Percentiles rank a stretch among this genome's conserved stretches.
phyloP scores from a whole-genome alignment of 2,888 invertebrate species.

The Allophyes oxyacanthae region DNA sequence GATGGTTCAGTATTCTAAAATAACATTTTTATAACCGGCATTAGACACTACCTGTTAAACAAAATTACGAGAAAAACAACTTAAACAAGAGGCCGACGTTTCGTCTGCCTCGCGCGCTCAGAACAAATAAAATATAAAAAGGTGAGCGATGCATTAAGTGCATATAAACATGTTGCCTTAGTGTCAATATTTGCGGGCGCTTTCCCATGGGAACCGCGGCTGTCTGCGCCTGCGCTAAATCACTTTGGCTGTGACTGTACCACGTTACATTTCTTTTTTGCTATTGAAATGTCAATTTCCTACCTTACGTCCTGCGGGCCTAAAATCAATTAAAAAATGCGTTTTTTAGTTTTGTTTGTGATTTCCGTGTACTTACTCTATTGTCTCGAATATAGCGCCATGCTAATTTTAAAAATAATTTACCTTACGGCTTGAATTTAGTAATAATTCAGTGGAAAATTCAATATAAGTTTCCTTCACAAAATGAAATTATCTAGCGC shows the following conservation, averaged over 20 bases:
- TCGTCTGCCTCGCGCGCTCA: conserved; percentile 83
- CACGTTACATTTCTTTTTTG: conserved; percentile 79
- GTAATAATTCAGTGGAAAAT: neutral
- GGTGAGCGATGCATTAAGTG: conserved; percentile 88
- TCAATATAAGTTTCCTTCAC: conserved; percentile 10
- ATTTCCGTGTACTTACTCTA: conserved; percentile 1
- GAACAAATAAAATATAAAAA: conserved; percentile 88
- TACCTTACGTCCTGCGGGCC: conserved; percentile 57
- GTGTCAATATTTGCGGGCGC: conserved; percentile 88
- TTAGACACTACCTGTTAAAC: conserved; percentile 84
- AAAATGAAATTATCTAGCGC: conserved; percentile 8
- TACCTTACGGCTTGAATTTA: neutral
- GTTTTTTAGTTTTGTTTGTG: conserved; percentile 53
- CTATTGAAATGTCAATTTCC: conserved; percentile 85
- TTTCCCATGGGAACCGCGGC: conserved; percentile 87
- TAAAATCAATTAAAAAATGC: conserved; percentile 75
- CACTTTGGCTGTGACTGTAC: conserved; percentile 72
- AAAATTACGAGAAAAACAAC: conserved; percentile 84
- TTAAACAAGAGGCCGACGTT: conserved; percentile 82
- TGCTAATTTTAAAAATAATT: conserved; percentile 5
- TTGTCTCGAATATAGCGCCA: conserved; percentile 15
- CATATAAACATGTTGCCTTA: conserved; percentile 88
- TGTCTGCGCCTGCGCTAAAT: conserved; percentile 77
- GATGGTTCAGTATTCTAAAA: conserved; percentile 58
- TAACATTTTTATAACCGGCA: conserved; percentile 76